Evolutionary conservation across 2,113 vertebrate genomes (phyloP).

Genomic region (Picathartes gymnocephalus): DNA sequence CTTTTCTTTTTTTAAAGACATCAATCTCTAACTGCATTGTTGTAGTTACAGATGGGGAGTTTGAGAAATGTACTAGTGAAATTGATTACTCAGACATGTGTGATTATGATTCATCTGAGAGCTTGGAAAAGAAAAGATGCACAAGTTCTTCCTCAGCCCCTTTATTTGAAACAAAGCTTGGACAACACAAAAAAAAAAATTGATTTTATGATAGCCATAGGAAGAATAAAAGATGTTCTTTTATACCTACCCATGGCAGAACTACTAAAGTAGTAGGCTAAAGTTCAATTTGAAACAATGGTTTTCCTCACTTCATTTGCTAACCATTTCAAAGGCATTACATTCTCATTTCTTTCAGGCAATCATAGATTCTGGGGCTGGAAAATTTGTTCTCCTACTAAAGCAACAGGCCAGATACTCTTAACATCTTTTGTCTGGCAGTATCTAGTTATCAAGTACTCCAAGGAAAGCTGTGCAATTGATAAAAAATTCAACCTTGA

Average conservation of each 20-base stretch:
- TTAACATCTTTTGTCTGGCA: neutral
- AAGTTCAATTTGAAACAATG: conserved; percentile 22
- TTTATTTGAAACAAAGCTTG: conserved; percentile 42
- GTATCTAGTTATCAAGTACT: neutral
- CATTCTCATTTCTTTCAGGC: conserved; percentile 7
- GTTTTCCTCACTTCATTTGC: conserved; percentile 48
- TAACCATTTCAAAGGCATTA: conserved; percentile 21
- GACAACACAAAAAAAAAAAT: conserved; percentile 40
- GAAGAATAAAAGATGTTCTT: conserved; percentile 23
- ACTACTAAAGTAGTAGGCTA: conserved; percentile 24
- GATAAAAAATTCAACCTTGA: neutral
- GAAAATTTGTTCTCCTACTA: neutral
- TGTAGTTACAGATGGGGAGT: conserved; percentile 50
- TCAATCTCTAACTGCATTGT: conserved; percentile 31
- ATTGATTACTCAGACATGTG: conserved; percentile 68
- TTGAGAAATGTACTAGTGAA: conserved; percentile 48
- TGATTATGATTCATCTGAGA: conserved; percentile 58
- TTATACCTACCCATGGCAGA: conserved; percentile 9
- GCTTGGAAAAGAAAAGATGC: conserved; percentile 39
- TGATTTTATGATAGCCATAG: conserved; percentile 25
- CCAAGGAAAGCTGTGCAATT: neutral
- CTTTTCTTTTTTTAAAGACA: conserved; percentile 19
- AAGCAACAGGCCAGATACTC: neutral
- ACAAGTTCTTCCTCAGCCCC: neutral
- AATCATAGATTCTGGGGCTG: neutral